Base-by-base conservation (phyloP, 1,140 invertebrate species). In the Schmidtea mediterranea region DNA sequence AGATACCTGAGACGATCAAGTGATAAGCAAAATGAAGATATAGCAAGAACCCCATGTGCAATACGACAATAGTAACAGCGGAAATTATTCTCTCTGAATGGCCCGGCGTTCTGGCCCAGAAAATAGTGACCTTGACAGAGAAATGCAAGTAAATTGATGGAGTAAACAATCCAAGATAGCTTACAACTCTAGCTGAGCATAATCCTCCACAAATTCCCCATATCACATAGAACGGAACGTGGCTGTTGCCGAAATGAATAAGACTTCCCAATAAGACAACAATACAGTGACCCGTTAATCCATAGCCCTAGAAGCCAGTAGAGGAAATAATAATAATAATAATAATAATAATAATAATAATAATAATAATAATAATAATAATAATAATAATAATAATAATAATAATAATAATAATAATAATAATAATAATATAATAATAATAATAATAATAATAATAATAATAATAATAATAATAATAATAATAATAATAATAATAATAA, bases 1-100 rank as follows among this genome's bases (percentile, higher is more conserved):
- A 6, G 26, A 32, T 32, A 65, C 65, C 65, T 64, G 65, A 61
- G 37, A 67, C 65, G 52, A 65, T 58, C 40, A 60, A 58, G 53
- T 68, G 66, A 56, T 67, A 68, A 16, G 66, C 66, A 58, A 68
- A 68, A 55, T 68, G 66, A 47, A 68, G 51, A 55, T 67, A 68
- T 0, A 68, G 51, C 9, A 68, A 52, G 50, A 66, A 67, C 1
- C 62, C 50, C 15, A 68, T 54, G 52, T 68, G 63, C 18, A 67
- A 46, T 18, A 54, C 39, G 9, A 55, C 58, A 8, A 66, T 50
- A 21, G 52, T 45, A n/a, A 53, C 54, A 49, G 58, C 58, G 0
- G 67, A 53, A 46, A 64, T 53, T 38, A 67, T 52, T 46, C 59
- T 54, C 52, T 67, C 60, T 21, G 57, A 57, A 18, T 55, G 56